Evolutionary conservation across 1,140 invertebrate genomes (phyloP).

Genomic region (Listronotus oregonensis): DNA sequence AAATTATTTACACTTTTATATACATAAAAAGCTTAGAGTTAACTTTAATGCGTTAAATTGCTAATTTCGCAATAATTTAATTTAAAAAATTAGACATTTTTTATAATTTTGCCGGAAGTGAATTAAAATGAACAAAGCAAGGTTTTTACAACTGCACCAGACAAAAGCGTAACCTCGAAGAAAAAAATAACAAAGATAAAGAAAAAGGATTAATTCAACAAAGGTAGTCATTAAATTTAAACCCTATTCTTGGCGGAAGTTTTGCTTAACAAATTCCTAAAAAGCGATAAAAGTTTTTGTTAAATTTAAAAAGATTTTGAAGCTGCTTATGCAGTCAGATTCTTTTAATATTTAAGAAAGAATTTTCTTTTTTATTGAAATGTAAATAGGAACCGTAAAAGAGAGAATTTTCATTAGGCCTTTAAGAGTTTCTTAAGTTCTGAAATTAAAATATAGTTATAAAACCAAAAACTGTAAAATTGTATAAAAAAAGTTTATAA

Average conservation of each 20-base stretch:
- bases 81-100: no score
- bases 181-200: conserved; percentile 24
- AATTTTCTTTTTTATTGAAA: conserved; percentile 9
- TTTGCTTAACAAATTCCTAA: conserved; percentile 4
- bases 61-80: no score
- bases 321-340: conserved; percentile 15
- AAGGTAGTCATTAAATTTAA: conserved; percentile 14
- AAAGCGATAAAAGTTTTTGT: conserved; percentile 18
- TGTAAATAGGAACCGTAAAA: conserved; percentile 11
- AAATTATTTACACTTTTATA: no score
- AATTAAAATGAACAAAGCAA: no score
- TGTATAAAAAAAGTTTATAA: no score
- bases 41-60: no score
- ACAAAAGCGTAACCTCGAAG: background rate
- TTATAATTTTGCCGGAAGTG: no score
- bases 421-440: no score
- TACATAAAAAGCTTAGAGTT: no score
- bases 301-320: conserved; percentile 9
- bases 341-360: conserved; percentile 3
- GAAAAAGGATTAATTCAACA: conserved; percentile 11
- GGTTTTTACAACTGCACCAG: no score
- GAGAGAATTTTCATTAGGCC: background rate
- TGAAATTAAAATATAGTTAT: no score
- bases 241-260: background rate
- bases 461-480: no score